A percentile compares a stretch with the other conserved stretches of the same genome.
These are phyloP conservation scores for Ageneiosus marmoratus DNA, from an alignment of 2,113 vertebrate genomes.

Conservation along the genomic window DNA sequence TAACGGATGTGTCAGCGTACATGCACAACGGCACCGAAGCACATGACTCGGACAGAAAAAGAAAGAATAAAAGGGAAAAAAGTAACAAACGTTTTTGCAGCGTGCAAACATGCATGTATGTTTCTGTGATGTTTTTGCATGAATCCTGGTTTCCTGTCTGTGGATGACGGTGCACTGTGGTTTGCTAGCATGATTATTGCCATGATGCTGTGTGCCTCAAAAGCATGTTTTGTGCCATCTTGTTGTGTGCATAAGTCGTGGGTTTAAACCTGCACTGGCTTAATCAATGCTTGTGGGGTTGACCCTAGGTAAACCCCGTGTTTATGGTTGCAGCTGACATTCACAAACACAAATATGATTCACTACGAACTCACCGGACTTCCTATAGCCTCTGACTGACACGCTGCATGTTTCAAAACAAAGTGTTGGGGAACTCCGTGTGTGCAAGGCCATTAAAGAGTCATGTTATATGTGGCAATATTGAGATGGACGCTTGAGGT, in stretches of 20 bases:
- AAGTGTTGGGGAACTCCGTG: background rate
- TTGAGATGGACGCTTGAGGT: background rate
- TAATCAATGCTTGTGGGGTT: background rate
- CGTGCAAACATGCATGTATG: slow-evolving; percentile 15
- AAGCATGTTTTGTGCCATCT: background rate
- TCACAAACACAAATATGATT: background rate
- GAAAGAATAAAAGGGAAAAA: background rate
- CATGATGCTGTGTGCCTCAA: slow-evolving; percentile 17
- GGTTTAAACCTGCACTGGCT: background rate
- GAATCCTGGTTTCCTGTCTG: slow-evolving; percentile 42
- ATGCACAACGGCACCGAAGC: background rate
- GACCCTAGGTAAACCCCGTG: background rate
- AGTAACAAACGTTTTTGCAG: slow-evolving; percentile 34
- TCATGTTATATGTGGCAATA: background rate
- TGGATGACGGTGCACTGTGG: background rate
- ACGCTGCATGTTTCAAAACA: background rate
- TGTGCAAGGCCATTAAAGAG: background rate
- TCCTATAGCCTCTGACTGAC: background rate
- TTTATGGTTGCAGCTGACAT: background rate
- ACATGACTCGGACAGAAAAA: background rate
- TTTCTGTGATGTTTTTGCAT: slow-evolving; percentile 36
- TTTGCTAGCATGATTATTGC: slow-evolving; percentile 25
- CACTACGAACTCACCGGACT: background rate
- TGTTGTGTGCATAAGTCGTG: background rate
- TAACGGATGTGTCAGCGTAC: background rate